Conservation (phyloP, 2,888 invertebrate genomes). For the Zootermopsis nevadensis region DNA sequence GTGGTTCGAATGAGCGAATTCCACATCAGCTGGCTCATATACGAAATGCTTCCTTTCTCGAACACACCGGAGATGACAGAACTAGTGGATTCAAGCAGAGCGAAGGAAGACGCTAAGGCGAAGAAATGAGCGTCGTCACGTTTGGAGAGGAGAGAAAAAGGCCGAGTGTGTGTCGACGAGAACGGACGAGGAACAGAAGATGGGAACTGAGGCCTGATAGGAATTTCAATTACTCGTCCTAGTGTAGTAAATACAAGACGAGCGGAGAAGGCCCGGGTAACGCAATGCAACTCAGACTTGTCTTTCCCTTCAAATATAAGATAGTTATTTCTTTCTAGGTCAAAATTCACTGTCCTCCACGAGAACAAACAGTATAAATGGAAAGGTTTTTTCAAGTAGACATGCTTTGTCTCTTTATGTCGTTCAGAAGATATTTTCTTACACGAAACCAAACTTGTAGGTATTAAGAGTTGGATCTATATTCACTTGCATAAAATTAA, state of each 20-base stretch:
- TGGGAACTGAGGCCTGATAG: slow-evolving; percentile 44
- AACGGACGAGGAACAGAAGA: slow-evolving; percentile 39
- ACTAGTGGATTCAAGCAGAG: neutral
- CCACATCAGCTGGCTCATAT: slow-evolving; percentile 26
- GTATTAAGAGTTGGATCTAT: too few species aligned
- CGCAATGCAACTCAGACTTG: neutral
- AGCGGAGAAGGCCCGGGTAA: neutral
- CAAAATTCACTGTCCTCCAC: slow-evolving; percentile 7
- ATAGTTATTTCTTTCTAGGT: neutral
- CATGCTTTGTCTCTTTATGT: neutral
- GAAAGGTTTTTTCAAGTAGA: neutral
- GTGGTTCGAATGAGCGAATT: slow-evolving; percentile 10
- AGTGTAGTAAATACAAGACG: slow-evolving; percentile 29
- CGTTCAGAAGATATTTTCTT: neutral
- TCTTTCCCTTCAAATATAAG: slow-evolving; percentile 8
- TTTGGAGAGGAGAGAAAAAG: neutral
- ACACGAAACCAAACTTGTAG: too few species aligned
- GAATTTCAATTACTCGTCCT: slow-evolving; percentile 47
- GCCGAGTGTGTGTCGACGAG: neutral
- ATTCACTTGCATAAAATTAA: too few species aligned
- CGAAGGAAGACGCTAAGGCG: slow-evolving; percentile 4
- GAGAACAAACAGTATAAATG: slow-evolving; percentile 17
- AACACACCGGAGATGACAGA: slow-evolving; percentile 12
- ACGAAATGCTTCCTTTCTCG: neutral
- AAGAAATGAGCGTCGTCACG: slow-evolving; percentile 34